A percentile compares a stretch with the other conserved stretches of the same genome.
Evolutionary conservation across 2,113 vertebrate species (phyloP).

Genomic region (Crotalus tigris): DNA sequence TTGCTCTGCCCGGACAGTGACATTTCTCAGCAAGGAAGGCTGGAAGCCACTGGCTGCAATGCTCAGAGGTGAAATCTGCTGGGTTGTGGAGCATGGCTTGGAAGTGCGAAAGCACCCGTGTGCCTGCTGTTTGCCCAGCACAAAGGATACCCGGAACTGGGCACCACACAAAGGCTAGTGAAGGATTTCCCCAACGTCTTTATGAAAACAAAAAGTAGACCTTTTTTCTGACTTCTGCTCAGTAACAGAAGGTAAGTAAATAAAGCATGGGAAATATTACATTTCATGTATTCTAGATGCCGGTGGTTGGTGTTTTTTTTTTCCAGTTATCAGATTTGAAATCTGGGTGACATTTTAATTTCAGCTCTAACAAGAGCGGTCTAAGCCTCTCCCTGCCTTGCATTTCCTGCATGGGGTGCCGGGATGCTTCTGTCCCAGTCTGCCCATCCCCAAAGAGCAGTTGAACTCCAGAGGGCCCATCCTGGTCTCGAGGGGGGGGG

Average conservation of each 20-base stretch:
- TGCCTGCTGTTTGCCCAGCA: background rate
- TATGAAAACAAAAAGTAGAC: background rate
- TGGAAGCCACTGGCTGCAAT: background rate
- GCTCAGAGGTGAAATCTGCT: background rate
- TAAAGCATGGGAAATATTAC: background rate
- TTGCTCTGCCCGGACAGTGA: background rate
- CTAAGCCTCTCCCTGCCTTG: background rate
- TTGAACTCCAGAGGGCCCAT: too few relatives aligned
- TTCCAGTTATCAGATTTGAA: background rate
- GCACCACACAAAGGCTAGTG: background rate
- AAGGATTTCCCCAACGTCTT: background rate
- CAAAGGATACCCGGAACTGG: background rate
- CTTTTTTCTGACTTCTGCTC: background rate
- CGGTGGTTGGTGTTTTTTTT: background rate
- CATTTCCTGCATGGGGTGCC: too few relatives aligned
- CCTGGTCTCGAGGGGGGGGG: background rate
- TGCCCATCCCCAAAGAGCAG: too few relatives aligned
- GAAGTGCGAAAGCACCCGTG: background rate
- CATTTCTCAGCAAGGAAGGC: background rate
- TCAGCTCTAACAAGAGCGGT: background rate
- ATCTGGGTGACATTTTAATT: background rate
- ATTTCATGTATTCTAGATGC: background rate
- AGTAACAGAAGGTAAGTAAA: background rate
- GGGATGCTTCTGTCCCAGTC: too few relatives aligned
- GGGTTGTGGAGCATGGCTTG: background rate